Base-by-base conservation (phyloP, 2,888 invertebrate genomes). In the Cephus rjabovi region DNA sequence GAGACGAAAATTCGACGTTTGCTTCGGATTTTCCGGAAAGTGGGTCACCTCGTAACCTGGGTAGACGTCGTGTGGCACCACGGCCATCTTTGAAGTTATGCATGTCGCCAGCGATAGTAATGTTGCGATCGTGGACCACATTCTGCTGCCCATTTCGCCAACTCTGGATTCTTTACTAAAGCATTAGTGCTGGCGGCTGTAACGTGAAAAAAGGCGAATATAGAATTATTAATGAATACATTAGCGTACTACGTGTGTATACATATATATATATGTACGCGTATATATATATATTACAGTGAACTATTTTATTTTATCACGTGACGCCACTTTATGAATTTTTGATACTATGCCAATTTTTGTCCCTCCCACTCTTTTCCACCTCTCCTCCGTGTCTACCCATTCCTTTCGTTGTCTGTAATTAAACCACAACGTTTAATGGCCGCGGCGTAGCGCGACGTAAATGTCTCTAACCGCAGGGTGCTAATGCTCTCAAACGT, bases 21-120 rank as follows among this genome's bases (percentile, higher is more conserved):
- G 40, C 76, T 92, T 93, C 83, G 92, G 93, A 88, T 93, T 93
- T 83, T 93, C 93, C 84, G 93, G 93, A 92, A 97, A 96, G 89
- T 96, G 95, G 90, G 95, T 96, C 89, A 97, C 95, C 90, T 96
- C 96, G 92, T 96, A 97, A 75, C 97, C 97, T 4, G 97, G 97
- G 90, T 97, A 96, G 85, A 96, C 96, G 90, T 98, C 97, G 92
- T 97, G 97, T 75, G 97, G 97, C 89, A 97, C 94, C 88, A 97
- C 95, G 84, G 95, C 91, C 78, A 92, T 87, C 77, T 87, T 87
- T 30, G 83, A 83, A 40, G 78, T 78, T 75, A 79, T 75, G 69
- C 80, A 75, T 4, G 75, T 82, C 75, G 79, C 79, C 40, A 87
- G 82, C 75, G 87, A 75, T 78, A 79, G 83, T 79, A 84, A 85